Evolutionary conservation across 2,113 vertebrate genomes (phyloP).

Genomic region (Colistium nudipinnis): DNA sequence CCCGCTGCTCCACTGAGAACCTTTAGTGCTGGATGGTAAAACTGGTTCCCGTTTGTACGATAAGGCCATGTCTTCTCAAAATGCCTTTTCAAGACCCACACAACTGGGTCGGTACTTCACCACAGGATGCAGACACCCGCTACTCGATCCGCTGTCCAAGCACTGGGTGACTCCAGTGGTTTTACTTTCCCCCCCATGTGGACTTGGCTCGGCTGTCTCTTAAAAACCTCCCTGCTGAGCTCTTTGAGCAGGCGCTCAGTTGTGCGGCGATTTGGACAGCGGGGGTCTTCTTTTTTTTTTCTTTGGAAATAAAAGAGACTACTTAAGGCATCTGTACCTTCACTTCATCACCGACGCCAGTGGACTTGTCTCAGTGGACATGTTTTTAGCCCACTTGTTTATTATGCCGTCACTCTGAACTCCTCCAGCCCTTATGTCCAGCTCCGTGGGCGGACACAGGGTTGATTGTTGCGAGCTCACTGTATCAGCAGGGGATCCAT

Average conservation of each 20-base stretch:
- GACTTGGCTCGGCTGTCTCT: conserved; percentile 50
- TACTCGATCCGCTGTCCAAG: conserved; percentile 71
- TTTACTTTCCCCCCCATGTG: conserved; percentile 47
- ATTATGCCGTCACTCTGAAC: conserved; percentile 39
- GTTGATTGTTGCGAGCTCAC: conserved; percentile 42
- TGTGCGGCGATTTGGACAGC: conserved; percentile 30
- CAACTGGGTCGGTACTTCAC: conserved; percentile 65
- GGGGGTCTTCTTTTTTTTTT: conserved; percentile 22
- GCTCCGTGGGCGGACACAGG: conserved; percentile 23
- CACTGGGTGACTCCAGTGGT: conserved; percentile 66
- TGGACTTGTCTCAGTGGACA: conserved; percentile 62
- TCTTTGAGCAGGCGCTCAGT: conserved; percentile 56
- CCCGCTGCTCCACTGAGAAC: conserved; percentile 81
- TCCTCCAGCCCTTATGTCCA: conserved; percentile 22
- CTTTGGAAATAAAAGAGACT: conserved; percentile 24
- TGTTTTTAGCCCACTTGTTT: conserved; percentile 48
- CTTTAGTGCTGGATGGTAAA: conserved; percentile 94
- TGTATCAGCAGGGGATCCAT: conserved; percentile 33
- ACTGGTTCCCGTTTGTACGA: conserved; percentile 86
- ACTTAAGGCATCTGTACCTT: conserved; percentile 19
- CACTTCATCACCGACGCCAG: conserved; percentile 35
- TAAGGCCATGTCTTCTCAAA: conserved; percentile 87
- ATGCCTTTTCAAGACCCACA: conserved; percentile 87
- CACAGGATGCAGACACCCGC: conserved; percentile 68
- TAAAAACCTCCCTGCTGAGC: conserved; percentile 54